phyloP scores from a whole-genome alignment of 2,888 invertebrate species.

The Bombylius major region DNA sequence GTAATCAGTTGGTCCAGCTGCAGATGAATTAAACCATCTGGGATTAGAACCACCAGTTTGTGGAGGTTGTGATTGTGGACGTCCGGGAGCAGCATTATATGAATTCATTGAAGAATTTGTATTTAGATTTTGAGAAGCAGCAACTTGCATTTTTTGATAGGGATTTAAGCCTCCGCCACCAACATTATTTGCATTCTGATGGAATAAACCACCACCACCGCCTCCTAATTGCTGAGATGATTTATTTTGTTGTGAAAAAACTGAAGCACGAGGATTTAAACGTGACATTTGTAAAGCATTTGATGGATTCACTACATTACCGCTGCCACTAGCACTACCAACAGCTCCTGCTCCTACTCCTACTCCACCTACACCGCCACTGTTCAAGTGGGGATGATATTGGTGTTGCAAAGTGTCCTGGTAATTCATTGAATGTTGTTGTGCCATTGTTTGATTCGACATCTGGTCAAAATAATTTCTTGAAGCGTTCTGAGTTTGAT shows the following conservation, averaged over 20 bases:
- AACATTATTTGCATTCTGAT: slow-evolving; percentile 20
- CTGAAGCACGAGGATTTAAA: slow-evolving; percentile 69
- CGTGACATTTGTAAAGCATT: slow-evolving; percentile 47
- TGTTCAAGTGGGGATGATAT: slow-evolving; percentile 16
- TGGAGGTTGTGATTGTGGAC: slow-evolving; percentile 24
- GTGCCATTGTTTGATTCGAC: slow-evolving; percentile 21
- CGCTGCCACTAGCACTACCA: neutral
- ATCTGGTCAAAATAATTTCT: slow-evolving; percentile 13
- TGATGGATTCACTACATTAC: slow-evolving; percentile 23
- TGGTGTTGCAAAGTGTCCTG: slow-evolving; percentile 16
- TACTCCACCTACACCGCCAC: slow-evolving; percentile 15
- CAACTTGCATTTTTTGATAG: slow-evolving; percentile 14
- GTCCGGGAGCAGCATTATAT: slow-evolving; percentile 19
- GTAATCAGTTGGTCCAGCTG: slow-evolving; percentile 19
- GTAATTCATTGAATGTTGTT: slow-evolving; percentile 12
- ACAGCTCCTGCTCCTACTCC: slow-evolving; percentile 3
- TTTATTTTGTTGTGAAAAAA: slow-evolving; percentile 43
- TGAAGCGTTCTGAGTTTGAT: slow-evolving; percentile 13
- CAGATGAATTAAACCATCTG: slow-evolving; percentile 16
- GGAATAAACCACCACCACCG: slow-evolving; percentile 18
- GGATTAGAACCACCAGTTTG: slow-evolving; percentile 31
- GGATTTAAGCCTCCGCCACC: slow-evolving; percentile 15
- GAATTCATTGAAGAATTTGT: slow-evolving; percentile 5
- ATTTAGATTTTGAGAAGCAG: slow-evolving; percentile 7
- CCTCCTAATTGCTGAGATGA: slow-evolving; percentile 16